phyloP scores from a whole-genome alignment of 2,888 invertebrate genomes.

The Heteromurus nitidus region DNA sequence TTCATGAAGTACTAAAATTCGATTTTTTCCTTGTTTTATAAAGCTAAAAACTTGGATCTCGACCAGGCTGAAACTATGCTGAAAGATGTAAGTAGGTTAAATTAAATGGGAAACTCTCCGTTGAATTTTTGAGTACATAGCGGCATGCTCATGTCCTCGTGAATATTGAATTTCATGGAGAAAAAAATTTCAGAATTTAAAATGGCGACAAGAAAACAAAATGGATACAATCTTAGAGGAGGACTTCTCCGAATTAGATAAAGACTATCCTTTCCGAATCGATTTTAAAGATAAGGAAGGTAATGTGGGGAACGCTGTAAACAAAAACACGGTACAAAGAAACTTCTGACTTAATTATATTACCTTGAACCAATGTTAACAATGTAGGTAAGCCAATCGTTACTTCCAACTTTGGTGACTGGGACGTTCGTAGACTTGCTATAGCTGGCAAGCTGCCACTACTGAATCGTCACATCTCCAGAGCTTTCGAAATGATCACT shows the following conservation, averaged over 20 bases:
- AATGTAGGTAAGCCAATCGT: conserved; percentile 14
- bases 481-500: conserved; percentile 25
- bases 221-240: conserved; percentile 46
- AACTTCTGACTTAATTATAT: neutral
- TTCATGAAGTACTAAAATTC: neutral
- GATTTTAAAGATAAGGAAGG: conserved; percentile 34
- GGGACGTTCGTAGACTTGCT: conserved; percentile 32
- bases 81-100: conserved; percentile 1
- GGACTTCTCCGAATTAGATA: conserved; percentile 32
- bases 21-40: neutral
- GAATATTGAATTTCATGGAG: neutral
- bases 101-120: neutral
- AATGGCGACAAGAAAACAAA: conserved; percentile 48
- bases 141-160: neutral
- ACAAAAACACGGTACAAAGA: neutral
- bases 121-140: neutral
- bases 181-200: conserved; percentile 35
- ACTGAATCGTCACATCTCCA: conserved; percentile 27
- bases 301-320: conserved; percentile 32
- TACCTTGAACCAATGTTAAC: neutral
- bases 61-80: conserved; percentile 41
- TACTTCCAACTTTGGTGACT: conserved; percentile 45
- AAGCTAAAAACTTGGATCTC: conserved; percentile 47
- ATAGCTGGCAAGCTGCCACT: conserved; percentile 39
- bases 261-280: conserved; percentile 25